Percentiles rank a stretch among this genome's conserved stretches.
Evolutionary conservation across 2,797 vertebrate genomes (phyloP).

Genomic region (Monodelphis domestica): DNA sequence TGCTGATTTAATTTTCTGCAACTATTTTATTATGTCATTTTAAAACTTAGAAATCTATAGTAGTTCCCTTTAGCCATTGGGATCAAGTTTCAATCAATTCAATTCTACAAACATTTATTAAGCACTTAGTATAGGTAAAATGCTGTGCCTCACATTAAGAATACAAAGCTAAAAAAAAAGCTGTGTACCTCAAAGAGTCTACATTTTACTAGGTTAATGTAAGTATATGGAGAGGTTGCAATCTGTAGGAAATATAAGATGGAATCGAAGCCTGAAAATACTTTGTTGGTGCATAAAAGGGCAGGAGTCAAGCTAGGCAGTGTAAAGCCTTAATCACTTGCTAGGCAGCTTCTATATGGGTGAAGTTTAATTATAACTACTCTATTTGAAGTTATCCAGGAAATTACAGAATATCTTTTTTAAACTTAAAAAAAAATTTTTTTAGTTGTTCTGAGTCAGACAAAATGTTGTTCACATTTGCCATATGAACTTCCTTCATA

Average conservation of each 20-base stretch:
- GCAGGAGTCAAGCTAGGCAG: background rate
- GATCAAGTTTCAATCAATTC: slow-evolving; percentile 19
- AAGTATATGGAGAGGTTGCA: background rate
- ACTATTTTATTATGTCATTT: background rate
- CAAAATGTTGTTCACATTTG: too few species aligned
- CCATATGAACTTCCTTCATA: too few species aligned
- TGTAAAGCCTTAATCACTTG: background rate
- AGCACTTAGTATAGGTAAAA: background rate
- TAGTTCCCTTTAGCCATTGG: slow-evolving; percentile 31
- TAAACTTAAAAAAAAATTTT: background rate
- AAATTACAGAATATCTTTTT: background rate
- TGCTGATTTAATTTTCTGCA: slow-evolving; percentile 24
- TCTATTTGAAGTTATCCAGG: background rate
- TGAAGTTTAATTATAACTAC: background rate
- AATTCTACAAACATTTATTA: background rate
- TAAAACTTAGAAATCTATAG: slow-evolving; percentile 15
- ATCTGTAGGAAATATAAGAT: background rate
- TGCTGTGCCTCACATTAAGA: background rate
- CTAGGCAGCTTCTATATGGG: background rate
- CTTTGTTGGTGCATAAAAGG: background rate
- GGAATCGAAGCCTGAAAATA: background rate
- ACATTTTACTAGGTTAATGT: background rate
- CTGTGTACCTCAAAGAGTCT: background rate
- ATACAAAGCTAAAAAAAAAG: background rate
- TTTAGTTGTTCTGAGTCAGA: background rate